Evolutionary conservation across 2,797 vertebrate genomes (phyloP).

Genomic region (Catharus ustulatus): DNA sequence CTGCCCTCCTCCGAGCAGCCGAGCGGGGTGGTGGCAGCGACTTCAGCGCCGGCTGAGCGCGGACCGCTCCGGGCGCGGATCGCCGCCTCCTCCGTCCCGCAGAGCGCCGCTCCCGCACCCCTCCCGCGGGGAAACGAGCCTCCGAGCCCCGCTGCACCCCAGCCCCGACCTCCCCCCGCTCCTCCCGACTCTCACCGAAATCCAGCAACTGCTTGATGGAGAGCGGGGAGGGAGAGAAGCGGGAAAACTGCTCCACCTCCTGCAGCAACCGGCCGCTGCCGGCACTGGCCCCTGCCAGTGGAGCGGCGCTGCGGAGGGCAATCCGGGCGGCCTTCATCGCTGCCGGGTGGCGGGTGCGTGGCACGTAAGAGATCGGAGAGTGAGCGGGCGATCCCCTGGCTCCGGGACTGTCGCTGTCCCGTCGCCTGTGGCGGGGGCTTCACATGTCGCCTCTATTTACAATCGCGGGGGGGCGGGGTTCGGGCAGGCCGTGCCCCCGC

Average conservation of each 20-base stretch:
- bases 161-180: not conserved
- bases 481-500: not conserved
- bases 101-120: not conserved
- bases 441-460: slow-evolving; percentile 54
- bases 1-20: no score
- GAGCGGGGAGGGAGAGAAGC: slow-evolving; percentile 92
- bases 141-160: not conserved
- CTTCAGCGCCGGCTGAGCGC: not conserved
- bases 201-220: slow-evolving; percentile 98
- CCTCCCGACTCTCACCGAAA: slow-evolving; percentile 86
- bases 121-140: not conserved
- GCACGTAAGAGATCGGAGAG: not conserved
- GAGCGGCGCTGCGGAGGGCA: slow-evolving; percentile 63
- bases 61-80: no score
- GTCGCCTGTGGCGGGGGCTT: accelerated
- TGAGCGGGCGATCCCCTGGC: accelerated
- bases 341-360: not conserved
- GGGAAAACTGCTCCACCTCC: slow-evolving; percentile 91
- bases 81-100: not conserved
- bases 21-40: not conserved
- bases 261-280: slow-evolving; percentile 75
- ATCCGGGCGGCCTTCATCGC: slow-evolving; percentile 75
- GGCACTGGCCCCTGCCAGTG: slow-evolving; percentile 24
- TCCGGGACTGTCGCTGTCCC: accelerated
- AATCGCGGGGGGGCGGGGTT: not conserved